Percentiles rank a stretch among this genome's conserved stretches.
phyloP scores from a whole-genome alignment of 2,888 invertebrate genomes.

The Leptinotarsa peninsularis region DNA sequence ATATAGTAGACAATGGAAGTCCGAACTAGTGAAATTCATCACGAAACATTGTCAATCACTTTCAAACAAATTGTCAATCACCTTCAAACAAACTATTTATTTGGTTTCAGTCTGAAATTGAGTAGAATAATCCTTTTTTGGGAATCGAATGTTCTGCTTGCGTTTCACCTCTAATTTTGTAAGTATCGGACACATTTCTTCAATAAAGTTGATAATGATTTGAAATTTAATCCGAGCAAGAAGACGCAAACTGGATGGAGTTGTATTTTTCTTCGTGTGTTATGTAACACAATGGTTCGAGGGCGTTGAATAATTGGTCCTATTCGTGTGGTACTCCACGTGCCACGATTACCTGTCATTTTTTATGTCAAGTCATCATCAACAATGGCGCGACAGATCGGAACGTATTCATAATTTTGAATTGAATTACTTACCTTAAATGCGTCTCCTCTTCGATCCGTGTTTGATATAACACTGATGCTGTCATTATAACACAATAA shows the following conservation, averaged over 20 bases:
- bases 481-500: neutral
- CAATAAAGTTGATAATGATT: too few species aligned
- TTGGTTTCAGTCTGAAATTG: too few species aligned
- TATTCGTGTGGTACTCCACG: slow-evolving; percentile 55
- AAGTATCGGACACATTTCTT: too few species aligned
- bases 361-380: slow-evolving; percentile 47
- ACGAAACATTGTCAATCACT: too few species aligned
- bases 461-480: neutral
- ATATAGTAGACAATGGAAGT: too few species aligned
- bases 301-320: slow-evolving; percentile 59
- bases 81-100: too few species aligned
- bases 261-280: neutral
- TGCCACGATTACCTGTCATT: slow-evolving; percentile 58
- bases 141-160: too few species aligned
- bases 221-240: neutral
- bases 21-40: too few species aligned
- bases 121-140: too few species aligned
- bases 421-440: slow-evolving; percentile 26
- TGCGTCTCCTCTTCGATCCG: neutral
- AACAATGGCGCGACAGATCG: slow-evolving; percentile 38
- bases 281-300: slow-evolving; percentile 57
- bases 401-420: slow-evolving; percentile 39
- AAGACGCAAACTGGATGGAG: too few species aligned
- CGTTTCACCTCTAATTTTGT: too few species aligned
- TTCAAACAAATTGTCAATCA: too few species aligned